A percentile compares a stretch with the other conserved stretches of the same genome.
phyloP scores from a whole-genome alignment of 2,797 vertebrate genomes.

The Petrocephalus sullivani region DNA sequence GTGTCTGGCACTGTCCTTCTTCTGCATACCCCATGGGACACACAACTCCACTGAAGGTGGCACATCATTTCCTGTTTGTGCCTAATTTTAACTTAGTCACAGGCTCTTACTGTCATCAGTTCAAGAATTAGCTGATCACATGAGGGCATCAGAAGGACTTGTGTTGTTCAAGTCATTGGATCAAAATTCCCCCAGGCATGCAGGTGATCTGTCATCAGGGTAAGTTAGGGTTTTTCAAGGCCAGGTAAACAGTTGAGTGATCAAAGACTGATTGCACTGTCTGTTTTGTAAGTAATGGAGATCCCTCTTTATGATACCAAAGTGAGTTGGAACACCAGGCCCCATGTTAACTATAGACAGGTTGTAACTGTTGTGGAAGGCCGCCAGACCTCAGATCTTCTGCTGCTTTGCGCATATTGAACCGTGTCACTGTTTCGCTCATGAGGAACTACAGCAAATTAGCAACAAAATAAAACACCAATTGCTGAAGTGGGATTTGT shows the following conservation, averaged over 20 bases:
- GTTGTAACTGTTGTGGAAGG: neutral
- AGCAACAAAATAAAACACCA: neutral
- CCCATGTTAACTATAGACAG: neutral
- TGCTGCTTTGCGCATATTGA: neutral
- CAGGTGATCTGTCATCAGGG: neutral
- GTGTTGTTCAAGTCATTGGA: neutral
- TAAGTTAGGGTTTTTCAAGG: neutral
- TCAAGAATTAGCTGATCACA: neutral
- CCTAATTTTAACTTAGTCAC: neutral
- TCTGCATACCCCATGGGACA: neutral
- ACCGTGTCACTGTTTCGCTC: neutral
- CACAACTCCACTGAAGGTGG: neutral
- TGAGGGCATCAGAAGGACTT: neutral
- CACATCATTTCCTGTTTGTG: neutral
- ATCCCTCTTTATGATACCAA: neutral
- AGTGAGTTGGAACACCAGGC: neutral
- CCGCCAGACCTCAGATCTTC: neutral
- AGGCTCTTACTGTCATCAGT: neutral
- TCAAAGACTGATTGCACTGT: neutral
- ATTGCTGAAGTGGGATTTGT: neutral
- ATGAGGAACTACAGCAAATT: neutral
- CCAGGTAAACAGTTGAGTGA: neutral
- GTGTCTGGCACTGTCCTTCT: neutral
- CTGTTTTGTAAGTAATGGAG: neutral
- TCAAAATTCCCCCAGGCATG: neutral